Evolutionary conservation across 2,888 invertebrate species (phyloP).

Genomic region (Lottia scabra): DNA sequence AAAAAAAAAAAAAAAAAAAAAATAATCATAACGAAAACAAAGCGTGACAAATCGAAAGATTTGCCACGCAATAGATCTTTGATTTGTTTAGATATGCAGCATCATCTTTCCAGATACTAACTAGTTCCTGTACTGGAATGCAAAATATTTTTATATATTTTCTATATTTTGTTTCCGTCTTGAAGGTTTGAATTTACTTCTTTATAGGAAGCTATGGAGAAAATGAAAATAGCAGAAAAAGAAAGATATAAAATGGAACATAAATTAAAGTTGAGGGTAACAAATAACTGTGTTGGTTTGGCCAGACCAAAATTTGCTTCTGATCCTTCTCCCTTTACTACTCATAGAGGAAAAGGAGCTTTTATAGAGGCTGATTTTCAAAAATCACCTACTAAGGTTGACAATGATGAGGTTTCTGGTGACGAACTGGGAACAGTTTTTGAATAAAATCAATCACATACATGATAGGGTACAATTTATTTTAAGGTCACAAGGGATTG

Average conservation of each 20-base stretch:
- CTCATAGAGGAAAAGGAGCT: conserved; percentile 46
- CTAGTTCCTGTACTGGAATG: too few relatives aligned
- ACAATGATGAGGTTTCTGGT: not conserved
- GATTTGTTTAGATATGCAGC: too few relatives aligned
- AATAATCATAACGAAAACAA: too few relatives aligned
- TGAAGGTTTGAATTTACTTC: not conserved
- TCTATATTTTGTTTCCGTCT: not conserved
- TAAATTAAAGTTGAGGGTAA: conserved; percentile 74
- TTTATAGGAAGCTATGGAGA: conserved; percentile 78
- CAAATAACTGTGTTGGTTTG: conserved; percentile 40
- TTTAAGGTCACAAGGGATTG: too few relatives aligned
- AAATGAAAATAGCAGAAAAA: conserved; percentile 79
- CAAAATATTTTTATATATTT: too few relatives aligned
- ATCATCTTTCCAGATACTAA: too few relatives aligned
- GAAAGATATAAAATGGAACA: conserved; percentile 79
- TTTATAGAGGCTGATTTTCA: not conserved
- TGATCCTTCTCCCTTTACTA: conserved; percentile 39
- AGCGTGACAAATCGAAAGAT: too few relatives aligned
- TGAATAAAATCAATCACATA: not conserved
- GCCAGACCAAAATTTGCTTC: conserved; percentile 40
- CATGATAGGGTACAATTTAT: too few relatives aligned
- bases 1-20: too few relatives aligned
- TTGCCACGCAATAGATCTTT: too few relatives aligned
- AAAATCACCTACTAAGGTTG: not conserved
- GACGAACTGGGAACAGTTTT: not conserved